Percentiles rank a stretch among this genome's conserved stretches.
These are phyloP conservation scores for Lepidurus couesii DNA, from an alignment of 1,140 invertebrate species.

Conservation along the genomic window DNA sequence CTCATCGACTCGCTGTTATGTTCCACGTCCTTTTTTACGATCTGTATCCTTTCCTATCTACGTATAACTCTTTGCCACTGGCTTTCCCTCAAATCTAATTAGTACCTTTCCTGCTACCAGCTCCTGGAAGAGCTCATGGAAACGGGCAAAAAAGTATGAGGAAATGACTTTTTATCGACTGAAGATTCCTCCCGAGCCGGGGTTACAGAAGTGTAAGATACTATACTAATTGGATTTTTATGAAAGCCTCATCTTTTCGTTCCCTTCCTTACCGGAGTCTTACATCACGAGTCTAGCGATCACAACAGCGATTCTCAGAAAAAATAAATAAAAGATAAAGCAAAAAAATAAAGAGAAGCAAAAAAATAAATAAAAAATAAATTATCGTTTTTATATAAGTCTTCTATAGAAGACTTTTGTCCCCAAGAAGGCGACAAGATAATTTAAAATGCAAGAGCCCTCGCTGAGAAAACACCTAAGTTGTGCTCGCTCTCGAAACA, in stretches of 20 bases:
- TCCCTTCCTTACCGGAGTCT: not conserved
- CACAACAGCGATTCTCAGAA: not conserved
- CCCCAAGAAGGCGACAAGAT: no score
- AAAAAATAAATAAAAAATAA: not conserved
- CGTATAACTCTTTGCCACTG: not conserved
- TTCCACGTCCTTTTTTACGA: not conserved
- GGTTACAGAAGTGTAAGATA: conserved; percentile 16
- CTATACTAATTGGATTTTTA: conserved; percentile 12
- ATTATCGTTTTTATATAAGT: no score
- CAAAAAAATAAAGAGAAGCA: not conserved
- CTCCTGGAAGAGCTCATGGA: not conserved
- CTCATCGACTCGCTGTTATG: not conserved
- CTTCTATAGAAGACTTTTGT: no score
- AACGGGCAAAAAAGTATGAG: not conserved
- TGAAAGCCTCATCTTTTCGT: not conserved
- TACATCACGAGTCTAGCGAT: not conserved
- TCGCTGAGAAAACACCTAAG: no score
- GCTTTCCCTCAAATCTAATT: conserved; percentile 6
- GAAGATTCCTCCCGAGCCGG: not conserved
- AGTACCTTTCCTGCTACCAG: not conserved
- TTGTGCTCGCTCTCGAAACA: no score
- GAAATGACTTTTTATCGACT: conserved; percentile 7
- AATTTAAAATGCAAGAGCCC: no score
- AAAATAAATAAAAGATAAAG: not conserved
- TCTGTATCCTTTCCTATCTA: not conserved